phyloP scores from a whole-genome alignment of 2,113 vertebrate genomes.

The Physeter macrocephalus region DNA sequence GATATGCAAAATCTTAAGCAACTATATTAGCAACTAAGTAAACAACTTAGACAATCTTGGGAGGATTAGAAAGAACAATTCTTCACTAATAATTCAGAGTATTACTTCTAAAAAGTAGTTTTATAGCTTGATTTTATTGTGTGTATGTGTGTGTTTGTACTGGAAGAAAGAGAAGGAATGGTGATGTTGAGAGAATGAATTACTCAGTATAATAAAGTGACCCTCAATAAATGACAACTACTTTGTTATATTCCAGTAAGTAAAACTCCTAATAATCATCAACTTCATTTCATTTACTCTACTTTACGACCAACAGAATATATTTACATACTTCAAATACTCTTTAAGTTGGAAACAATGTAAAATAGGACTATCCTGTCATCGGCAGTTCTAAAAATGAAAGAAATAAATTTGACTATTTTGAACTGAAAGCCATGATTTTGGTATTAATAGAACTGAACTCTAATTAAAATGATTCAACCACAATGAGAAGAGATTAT shows the following conservation, averaged over 20 bases:
- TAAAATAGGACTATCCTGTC: background rate
- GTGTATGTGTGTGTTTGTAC: background rate
- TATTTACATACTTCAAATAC: background rate
- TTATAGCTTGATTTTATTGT: background rate
- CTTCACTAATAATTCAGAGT: background rate
- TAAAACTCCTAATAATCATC: background rate
- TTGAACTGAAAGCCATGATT: constrained; percentile 1
- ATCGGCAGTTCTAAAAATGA: background rate
- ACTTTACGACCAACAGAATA: background rate
- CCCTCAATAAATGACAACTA: background rate
- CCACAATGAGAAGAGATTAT: background rate
- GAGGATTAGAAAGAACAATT: background rate
- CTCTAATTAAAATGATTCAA: constrained; percentile 1
- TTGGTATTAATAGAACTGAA: background rate
- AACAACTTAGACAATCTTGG: background rate
- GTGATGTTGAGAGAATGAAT: background rate
- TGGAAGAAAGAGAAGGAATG: background rate
- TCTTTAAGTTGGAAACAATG: background rate
- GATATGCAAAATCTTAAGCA: background rate
- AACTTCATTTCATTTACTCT: background rate
- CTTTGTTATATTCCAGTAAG: background rate
- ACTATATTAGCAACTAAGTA: background rate
- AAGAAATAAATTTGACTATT: background rate
- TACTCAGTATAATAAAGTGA: background rate
- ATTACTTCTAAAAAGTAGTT: background rate